These are phyloP conservation scores for Smittia aterrima DNA, from an alignment of 2,888 invertebrate species.

Conservation along the genomic window DNA sequence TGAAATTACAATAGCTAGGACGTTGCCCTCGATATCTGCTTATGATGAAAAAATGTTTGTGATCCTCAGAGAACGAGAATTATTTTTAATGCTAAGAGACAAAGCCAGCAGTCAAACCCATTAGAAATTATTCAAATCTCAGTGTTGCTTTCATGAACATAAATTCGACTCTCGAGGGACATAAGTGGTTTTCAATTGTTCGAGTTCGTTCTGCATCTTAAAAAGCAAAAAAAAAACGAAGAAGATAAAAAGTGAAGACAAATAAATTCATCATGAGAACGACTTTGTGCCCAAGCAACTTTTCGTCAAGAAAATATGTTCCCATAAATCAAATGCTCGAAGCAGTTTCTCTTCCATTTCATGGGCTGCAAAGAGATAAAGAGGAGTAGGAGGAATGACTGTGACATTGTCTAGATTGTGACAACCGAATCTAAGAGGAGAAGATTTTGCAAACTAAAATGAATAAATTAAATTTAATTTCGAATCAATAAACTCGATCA, in stretches of 20 bases:
- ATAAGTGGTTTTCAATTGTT: conserved; percentile 40
- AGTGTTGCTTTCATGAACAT: conserved; percentile 5
- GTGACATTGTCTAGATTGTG: too few species aligned
- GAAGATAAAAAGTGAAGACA: conserved; percentile 16
- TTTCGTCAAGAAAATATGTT: conserved; percentile 10
- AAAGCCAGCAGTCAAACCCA: not conserved
- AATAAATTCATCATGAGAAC: conserved; percentile 30
- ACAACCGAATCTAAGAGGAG: too few species aligned
- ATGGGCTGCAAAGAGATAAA: not conserved
- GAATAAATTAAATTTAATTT: not conserved
- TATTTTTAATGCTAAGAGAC: not conserved
- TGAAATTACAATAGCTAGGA: not conserved
- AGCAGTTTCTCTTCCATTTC: not conserved
- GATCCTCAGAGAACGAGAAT: not conserved
- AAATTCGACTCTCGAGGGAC: not conserved
- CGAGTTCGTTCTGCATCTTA: conserved; percentile 26
- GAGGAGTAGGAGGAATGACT: not conserved
- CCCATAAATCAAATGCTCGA: conserved; percentile 10
- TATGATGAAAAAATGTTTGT: too few species aligned
- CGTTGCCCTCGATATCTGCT: conserved; percentile 11
- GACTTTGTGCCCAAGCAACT: not conserved
- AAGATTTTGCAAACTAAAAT: too few species aligned
- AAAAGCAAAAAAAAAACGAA: not conserved
- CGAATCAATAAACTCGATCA: too few species aligned
- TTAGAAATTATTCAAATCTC: conserved; percentile 22